A percentile compares a stretch with the other conserved stretches of the same genome.
phyloP scores from a whole-genome alignment of 1,140 invertebrate genomes.

The Myzus persicae region DNA sequence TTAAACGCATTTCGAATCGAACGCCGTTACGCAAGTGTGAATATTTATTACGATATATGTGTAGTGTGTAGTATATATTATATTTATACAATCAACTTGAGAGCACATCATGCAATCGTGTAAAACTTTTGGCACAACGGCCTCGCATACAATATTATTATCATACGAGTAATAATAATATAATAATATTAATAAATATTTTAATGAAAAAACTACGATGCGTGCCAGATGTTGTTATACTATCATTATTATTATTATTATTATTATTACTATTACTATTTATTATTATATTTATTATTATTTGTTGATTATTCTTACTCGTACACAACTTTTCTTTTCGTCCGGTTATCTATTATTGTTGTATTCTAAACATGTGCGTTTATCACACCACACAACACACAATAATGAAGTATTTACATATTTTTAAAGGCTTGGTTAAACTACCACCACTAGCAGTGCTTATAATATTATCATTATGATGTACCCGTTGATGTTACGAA shows the following conservation, averaged over 20 bases:
- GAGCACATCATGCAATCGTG: neutral
- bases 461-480: neutral
- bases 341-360: neutral
- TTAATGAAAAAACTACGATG: conserved; percentile 12
- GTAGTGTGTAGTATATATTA: neutral
- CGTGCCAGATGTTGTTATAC: conserved; percentile 29
- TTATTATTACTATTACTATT: conserved; percentile 5
- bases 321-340: neutral
- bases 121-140: conserved; percentile 24
- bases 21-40: neutral
- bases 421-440: no score
- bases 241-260: neutral
- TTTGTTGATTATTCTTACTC: conserved; percentile 24
- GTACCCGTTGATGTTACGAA: neutral
- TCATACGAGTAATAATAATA: neutral
- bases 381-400: neutral
- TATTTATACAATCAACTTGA: neutral
- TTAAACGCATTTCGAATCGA: neutral
- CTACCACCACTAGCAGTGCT: neutral
- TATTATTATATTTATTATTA: no score
- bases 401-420: neutral
- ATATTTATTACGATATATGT: neutral
- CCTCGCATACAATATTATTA: conserved; percentile 20
- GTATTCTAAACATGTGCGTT: neutral
- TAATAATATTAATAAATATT: conserved; percentile 20